Conservation (phyloP, 2,113 vertebrate species). For the Chlorodrepanis virens region DNA sequence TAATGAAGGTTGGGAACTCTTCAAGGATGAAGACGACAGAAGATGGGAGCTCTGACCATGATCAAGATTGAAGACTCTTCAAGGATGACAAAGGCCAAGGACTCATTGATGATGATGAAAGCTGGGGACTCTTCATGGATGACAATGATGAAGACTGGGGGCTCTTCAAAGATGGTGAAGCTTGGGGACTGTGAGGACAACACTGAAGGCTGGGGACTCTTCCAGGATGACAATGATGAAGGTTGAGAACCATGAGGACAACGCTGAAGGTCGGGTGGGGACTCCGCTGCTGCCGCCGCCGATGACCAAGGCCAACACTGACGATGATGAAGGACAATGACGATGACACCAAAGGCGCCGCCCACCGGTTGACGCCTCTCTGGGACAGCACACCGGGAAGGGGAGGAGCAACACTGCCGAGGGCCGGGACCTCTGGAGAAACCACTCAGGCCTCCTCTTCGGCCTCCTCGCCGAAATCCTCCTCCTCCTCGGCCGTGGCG, state of each 20-base stretch:
- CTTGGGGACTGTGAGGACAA: accelerated
- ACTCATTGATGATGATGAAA: background rate
- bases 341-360: background rate
- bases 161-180: too few relatives aligned
- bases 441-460: background rate
- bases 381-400: background rate
- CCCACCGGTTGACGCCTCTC: background rate
- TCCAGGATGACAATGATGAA: background rate
- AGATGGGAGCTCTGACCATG: background rate
- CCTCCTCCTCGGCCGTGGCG: slow-evolving; percentile 88
- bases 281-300: background rate
- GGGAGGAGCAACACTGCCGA: background rate
- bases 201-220: background rate
- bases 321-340: background rate
- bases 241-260: background rate
- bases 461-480: background rate
- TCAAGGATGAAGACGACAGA: too few relatives aligned
- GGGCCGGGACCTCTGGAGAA: background rate
- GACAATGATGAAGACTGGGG: background rate
- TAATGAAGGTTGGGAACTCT: background rate
- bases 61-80: background rate
- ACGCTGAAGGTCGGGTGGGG: background rate
- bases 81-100: background rate
- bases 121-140: background rate
- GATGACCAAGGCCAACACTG: background rate